phyloP scores from a whole-genome alignment of 2,113 vertebrate genomes.

The Mesembrinibis cayennensis region DNA sequence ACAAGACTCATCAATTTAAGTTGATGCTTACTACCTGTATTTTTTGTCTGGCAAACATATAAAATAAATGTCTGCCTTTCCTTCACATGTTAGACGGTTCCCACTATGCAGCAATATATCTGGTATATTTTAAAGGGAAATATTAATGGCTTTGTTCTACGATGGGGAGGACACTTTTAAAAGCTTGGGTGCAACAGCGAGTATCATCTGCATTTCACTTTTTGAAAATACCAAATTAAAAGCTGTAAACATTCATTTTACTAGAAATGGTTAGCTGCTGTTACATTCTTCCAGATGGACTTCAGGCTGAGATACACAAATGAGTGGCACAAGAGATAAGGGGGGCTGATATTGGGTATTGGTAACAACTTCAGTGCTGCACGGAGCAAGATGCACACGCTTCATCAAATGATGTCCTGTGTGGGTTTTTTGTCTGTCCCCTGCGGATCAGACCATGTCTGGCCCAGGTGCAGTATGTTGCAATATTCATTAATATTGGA shows the following conservation, averaged over 20 bases:
- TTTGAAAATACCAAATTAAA: neutral
- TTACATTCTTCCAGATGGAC: neutral
- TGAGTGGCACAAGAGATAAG: neutral
- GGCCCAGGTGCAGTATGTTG: neutral
- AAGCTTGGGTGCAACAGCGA: neutral
- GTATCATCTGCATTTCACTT: neutral
- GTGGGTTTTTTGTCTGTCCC: neutral
- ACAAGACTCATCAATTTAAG: neutral
- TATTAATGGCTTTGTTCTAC: rapidly evolving
- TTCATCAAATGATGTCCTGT: neutral
- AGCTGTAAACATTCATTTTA: neutral
- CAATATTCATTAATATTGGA: neutral
- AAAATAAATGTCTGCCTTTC: neutral
- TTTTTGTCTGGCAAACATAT: neutral
- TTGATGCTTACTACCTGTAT: neutral
- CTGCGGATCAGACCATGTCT: neutral
- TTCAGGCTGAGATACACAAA: neutral
- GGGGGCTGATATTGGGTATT: rapidly evolving
- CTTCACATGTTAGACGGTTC: neutral
- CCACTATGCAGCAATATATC: neutral
- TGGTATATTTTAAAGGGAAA: neutral
- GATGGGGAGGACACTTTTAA: neutral
- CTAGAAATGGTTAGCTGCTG: neutral
- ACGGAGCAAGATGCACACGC: rapidly evolving
- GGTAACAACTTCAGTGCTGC: neutral